Percentiles rank a stretch among this genome's conserved stretches.
phyloP scores from a whole-genome alignment of 2,113 vertebrate genomes.

The Cercocebus atys region DNA sequence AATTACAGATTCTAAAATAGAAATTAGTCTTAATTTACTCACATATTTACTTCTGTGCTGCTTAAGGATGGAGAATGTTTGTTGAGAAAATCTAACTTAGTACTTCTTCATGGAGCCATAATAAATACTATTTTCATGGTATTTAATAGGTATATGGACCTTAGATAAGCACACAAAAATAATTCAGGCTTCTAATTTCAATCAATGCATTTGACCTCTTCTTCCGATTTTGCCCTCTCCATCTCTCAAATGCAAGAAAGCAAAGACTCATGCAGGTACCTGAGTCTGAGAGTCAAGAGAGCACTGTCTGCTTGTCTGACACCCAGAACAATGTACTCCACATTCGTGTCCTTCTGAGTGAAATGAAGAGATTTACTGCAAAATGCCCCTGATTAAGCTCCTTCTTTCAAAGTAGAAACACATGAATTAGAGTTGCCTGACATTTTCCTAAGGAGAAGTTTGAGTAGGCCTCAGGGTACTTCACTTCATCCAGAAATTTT shows the following conservation, averaged over 20 bases:
- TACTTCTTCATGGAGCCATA: background rate
- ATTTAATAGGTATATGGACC: background rate
- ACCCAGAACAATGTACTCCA: background rate
- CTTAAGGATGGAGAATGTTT: background rate
- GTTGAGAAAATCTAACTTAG: background rate
- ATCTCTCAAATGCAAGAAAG: background rate
- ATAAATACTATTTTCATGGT: background rate
- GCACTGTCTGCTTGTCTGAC: background rate
- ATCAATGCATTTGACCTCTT: background rate
- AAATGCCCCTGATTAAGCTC: background rate
- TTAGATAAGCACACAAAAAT: background rate
- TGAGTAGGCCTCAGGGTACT: conserved; percentile 33
- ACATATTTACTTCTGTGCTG: background rate
- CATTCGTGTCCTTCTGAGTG: background rate
- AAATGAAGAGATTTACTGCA: background rate
- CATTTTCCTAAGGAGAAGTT: background rate
- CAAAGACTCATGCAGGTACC: background rate
- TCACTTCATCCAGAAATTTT: conserved; percentile 36
- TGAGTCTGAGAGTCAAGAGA: background rate
- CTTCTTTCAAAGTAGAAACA: background rate
- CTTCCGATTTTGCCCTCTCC: background rate
- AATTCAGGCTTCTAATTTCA: background rate
- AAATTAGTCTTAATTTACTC: background rate
- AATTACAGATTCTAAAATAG: background rate
- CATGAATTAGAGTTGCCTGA: background rate